A percentile compares a stretch with the other conserved stretches of the same genome.
phyloP scores from a whole-genome alignment of 2,113 vertebrate genomes.

The Hymenochirus boettgeri region DNA sequence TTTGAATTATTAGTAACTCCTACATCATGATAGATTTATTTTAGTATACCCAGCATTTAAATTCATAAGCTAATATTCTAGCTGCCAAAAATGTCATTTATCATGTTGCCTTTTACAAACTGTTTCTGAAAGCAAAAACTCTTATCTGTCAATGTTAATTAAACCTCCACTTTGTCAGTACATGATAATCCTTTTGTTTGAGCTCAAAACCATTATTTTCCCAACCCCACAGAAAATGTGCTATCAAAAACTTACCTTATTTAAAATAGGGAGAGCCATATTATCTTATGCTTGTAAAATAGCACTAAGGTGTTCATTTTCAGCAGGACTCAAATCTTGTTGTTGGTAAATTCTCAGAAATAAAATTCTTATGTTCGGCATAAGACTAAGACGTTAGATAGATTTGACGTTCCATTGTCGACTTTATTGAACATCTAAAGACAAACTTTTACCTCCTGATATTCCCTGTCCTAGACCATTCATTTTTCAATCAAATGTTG shows the following conservation, averaged over 20 bases:
- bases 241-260: slow-evolving; percentile 29
- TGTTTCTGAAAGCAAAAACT: slow-evolving; percentile 56
- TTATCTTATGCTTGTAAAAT: too few species aligned
- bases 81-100: slow-evolving; percentile 55
- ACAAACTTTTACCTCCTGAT: too few species aligned
- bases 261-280: slow-evolving; percentile 17
- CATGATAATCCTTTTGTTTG: slow-evolving; percentile 76
- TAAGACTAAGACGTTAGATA: too few species aligned
- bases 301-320: too few species aligned
- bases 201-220: slow-evolving; percentile 72
- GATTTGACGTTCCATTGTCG: too few species aligned
- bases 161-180: slow-evolving; percentile 80
- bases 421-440: too few species aligned
- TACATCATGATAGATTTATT: slow-evolving; percentile 46
- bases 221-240: slow-evolving; percentile 69
- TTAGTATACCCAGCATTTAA: slow-evolving; percentile 47
- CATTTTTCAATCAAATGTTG: too few species aligned
- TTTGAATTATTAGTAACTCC: slow-evolving; percentile 44
- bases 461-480: too few species aligned
- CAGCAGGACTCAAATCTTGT: too few species aligned
- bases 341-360: too few species aligned
- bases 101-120: slow-evolving; percentile 65
- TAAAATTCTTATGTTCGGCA: too few species aligned
- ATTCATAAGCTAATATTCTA: slow-evolving; percentile 46
- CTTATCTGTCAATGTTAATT: slow-evolving; percentile 80